Percentiles rank a stretch among this genome's conserved stretches.
phyloP scores from a whole-genome alignment of 2,888 invertebrate genomes.

The Oscheius myriophilus region DNA sequence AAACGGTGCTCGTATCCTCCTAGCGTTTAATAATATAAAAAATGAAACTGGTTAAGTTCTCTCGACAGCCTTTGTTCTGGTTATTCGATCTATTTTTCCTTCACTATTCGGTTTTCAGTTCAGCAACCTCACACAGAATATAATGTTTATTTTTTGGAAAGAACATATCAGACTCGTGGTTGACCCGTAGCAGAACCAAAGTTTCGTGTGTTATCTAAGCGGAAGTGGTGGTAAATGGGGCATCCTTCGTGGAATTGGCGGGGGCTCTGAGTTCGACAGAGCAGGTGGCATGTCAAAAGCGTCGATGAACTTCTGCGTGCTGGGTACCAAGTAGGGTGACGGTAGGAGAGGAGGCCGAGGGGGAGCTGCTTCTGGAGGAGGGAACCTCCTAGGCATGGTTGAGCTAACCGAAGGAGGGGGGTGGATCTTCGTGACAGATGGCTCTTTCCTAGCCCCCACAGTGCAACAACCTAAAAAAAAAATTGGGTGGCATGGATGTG shows the following conservation, averaged over 20 bases:
- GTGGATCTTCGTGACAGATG: slow-evolving; percentile 3
- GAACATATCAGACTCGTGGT: too few species aligned
- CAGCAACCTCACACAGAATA: too few species aligned
- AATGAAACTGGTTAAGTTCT: too few species aligned
- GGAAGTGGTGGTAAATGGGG: slow-evolving; percentile 18
- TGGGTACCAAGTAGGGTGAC: neutral
- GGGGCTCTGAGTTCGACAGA: slow-evolving; percentile 3
- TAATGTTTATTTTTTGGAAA: too few species aligned
- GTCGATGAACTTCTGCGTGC: slow-evolving; percentile 3
- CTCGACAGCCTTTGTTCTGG: too few species aligned
- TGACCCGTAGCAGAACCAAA: too few species aligned
- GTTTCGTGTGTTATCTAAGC: neutral
- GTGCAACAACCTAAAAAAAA: slow-evolving; percentile 17
- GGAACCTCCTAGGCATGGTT: neutral
- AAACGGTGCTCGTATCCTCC: too few species aligned
- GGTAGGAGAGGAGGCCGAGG: slow-evolving; percentile 19
- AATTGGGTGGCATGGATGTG: neutral
- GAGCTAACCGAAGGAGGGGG: neutral
- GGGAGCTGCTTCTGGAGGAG: slow-evolving; percentile 20
- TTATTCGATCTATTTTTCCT: too few species aligned
- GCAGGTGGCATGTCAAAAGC: slow-evolving; percentile 15
- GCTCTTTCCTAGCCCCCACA: slow-evolving; percentile 20
- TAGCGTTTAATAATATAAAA: too few species aligned
- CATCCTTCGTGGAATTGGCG: slow-evolving; percentile 13
- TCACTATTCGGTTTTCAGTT: too few species aligned